These are phyloP conservation scores for Biston betularia DNA, from an alignment of 2,888 invertebrate genomes.

Conservation along the genomic window DNA sequence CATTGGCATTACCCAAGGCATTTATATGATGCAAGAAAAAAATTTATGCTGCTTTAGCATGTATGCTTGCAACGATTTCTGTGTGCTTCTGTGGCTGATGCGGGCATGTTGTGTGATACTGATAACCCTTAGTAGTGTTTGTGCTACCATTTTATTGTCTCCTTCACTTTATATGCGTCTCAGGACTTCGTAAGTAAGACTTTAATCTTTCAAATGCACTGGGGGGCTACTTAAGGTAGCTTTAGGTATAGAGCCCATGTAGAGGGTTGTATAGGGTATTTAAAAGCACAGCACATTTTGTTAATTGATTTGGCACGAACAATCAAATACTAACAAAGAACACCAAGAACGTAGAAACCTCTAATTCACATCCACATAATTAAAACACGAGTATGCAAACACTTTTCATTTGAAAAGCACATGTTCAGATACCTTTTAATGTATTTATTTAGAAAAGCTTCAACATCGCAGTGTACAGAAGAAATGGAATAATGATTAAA, in stretches of 20 bases:
- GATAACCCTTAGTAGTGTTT: slow-evolving; percentile 50
- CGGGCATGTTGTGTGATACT: slow-evolving; percentile 36
- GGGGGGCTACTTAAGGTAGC: slow-evolving; percentile 18
- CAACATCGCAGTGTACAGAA: slow-evolving; percentile 16
- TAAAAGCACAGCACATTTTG: slow-evolving; percentile 29
- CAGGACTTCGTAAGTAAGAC: slow-evolving; percentile 63
- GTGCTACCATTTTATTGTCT: slow-evolving; percentile 46
- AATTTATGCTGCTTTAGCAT: slow-evolving; percentile 56
- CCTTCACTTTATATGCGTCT: slow-evolving; percentile 60
- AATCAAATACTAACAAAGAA: slow-evolving; percentile 23
- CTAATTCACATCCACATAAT: slow-evolving; percentile 21
- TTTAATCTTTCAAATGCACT: slow-evolving; percentile 42
- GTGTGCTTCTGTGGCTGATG: slow-evolving; percentile 55
- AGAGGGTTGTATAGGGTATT: slow-evolving; percentile 14
- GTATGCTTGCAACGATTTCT: slow-evolving; percentile 50
- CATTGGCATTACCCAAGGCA: slow-evolving; percentile 50
- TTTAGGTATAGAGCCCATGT: slow-evolving; percentile 17
- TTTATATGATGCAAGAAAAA: slow-evolving; percentile 46
- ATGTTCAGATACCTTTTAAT: not conserved
- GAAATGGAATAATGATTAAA: slow-evolving; percentile 12
- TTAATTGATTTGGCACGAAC: slow-evolving; percentile 21
- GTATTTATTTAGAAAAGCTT: slow-evolving; percentile 17
- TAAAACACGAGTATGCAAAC: slow-evolving; percentile 22
- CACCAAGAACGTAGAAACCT: slow-evolving; percentile 18
- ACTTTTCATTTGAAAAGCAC: slow-evolving; percentile 20